Conservation (phyloP, 2,888 invertebrate genomes). For the Drosophila paramelanica region DNA sequence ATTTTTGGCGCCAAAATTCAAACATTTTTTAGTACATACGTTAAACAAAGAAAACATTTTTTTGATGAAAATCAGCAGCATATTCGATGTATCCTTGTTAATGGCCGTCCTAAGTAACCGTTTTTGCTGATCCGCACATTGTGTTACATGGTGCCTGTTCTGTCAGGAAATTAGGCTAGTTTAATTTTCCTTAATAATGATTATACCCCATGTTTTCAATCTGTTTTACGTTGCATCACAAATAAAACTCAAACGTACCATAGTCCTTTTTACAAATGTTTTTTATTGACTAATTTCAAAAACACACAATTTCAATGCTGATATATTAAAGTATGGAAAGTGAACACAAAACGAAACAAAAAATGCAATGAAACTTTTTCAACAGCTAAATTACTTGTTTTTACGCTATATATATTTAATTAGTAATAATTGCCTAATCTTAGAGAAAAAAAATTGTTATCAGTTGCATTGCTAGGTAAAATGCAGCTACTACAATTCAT, state of each 20-base stretch:
- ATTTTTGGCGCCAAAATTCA: slow-evolving; percentile 1
- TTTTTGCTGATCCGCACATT: no score
- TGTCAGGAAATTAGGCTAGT: no score
- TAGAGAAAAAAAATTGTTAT: slow-evolving; percentile 66
- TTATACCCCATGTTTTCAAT: no score
- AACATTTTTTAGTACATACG: neutral
- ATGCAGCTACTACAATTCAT: slow-evolving; percentile 69
- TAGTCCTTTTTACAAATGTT: slow-evolving; percentile 65
- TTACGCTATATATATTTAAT: slow-evolving; percentile 70
- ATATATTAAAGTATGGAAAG: slow-evolving; percentile 61
- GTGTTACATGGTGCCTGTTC: no score
- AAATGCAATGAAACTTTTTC: slow-evolving; percentile 70
- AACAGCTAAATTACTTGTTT: slow-evolving; percentile 73
- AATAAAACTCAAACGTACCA: slow-evolving; percentile 38
- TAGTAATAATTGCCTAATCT: slow-evolving; percentile 73
- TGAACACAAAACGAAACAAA: slow-evolving; percentile 61
- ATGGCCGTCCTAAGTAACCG: no score
- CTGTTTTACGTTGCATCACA: neutral
- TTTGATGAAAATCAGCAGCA: no score
- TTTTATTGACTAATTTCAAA: slow-evolving; percentile 73
- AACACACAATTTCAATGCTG: slow-evolving; percentile 74
- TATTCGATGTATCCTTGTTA: no score
- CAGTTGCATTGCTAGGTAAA: slow-evolving; percentile 61
- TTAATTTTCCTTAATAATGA: no score
- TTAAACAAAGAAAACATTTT: no score